Evolutionary conservation across 1,140 invertebrate species (phyloP).

Genomic region (Caerostris darwini): DNA sequence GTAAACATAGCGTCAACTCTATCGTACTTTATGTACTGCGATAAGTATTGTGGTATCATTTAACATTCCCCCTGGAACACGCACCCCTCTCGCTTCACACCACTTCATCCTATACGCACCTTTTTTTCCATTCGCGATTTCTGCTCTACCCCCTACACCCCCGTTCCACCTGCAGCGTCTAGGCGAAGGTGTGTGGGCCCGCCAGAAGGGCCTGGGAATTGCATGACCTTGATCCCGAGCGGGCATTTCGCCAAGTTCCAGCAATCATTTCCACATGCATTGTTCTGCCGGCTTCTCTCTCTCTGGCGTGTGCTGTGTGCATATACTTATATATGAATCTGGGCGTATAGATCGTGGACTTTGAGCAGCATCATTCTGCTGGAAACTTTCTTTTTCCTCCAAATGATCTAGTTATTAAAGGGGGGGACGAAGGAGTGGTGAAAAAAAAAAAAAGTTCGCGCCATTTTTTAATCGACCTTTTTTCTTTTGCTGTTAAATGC

Average conservation of each 20-base stretch:
- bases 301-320: not conserved
- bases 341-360: not conserved
- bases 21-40: no score
- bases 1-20: no score
- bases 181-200: constrained; percentile 67
- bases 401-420: no score
- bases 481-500: no score
- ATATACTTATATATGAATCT: not conserved
- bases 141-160: constrained; percentile 13
- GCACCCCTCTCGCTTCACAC: no score
- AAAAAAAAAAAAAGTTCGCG: no score
- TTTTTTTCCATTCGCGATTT: not conserved
- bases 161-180: constrained; percentile 20
- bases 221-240: constrained; percentile 56
- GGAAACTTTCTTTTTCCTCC: not conserved
- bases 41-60: no score
- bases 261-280: constrained; percentile 41
- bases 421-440: no score
- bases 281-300: not conserved
- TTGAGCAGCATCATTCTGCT: no score
- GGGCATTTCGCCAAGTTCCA: constrained; percentile 54
- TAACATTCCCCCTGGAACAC: no score
- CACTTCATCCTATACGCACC: not conserved
- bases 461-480: no score
- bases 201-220: constrained; percentile 59